phyloP scores from a whole-genome alignment of 1,140 invertebrate species.

The Drosophila suzukii region DNA sequence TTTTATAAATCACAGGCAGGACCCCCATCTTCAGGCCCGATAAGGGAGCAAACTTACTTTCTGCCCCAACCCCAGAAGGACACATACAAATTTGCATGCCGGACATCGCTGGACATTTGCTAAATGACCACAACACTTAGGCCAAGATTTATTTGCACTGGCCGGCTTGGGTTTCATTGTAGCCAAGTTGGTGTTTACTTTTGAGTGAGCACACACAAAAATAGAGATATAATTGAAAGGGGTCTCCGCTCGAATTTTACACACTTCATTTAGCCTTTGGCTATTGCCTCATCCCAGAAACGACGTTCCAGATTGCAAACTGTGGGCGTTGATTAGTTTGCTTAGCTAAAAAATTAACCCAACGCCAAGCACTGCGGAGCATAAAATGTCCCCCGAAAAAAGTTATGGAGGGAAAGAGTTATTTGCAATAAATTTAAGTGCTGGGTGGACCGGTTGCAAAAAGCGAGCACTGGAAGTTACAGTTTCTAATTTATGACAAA shows the following conservation, averaged over 20 bases:
- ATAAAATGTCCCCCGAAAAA: constrained; percentile 49
- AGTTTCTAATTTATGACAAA: constrained; percentile 83
- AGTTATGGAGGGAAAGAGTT: constrained; percentile 56
- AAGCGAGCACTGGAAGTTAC: constrained; percentile 59
- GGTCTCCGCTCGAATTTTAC: constrained; percentile 43
- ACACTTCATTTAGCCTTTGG: constrained; percentile 77
- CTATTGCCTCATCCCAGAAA: constrained; percentile 29
- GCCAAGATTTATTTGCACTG: constrained; percentile 61
- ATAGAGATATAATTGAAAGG: constrained; percentile 40
- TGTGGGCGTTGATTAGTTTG: constrained; percentile 78
- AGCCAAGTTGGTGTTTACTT: constrained; percentile 71
- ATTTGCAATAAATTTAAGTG: constrained; percentile 82
- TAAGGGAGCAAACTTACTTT: constrained; percentile 36
- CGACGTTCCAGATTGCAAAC: constrained; percentile 43
- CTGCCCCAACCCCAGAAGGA: constrained; percentile 5
- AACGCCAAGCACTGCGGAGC: constrained; percentile 22
- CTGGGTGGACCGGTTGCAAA: constrained; percentile 36
- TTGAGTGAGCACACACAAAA: constrained; percentile 56
- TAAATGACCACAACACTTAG: constrained; percentile 83
- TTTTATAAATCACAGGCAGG: constrained; percentile 67
- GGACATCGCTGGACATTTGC: constrained; percentile 75
- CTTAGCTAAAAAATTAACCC: constrained; percentile 61
- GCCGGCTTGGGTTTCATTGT: constrained; percentile 55
- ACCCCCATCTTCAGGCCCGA: constrained; percentile 35
- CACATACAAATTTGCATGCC: constrained; percentile 70